Percentiles rank a stretch among this genome's conserved stretches.
Conservation (phyloP, 23 tunicate genomes). For the Ascidia mentula region DNA sequence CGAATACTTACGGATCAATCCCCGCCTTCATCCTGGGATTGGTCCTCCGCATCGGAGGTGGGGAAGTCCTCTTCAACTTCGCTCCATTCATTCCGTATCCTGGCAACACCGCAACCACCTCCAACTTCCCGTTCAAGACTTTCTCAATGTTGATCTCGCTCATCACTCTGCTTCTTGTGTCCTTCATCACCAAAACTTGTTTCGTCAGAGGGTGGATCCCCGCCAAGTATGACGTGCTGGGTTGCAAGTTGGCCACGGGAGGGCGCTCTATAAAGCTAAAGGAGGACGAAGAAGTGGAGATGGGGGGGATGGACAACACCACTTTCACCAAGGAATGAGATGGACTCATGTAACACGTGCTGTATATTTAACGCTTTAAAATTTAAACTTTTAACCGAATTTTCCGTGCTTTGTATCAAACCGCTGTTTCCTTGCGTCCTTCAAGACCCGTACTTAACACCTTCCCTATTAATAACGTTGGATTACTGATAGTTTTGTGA, state of each 20-base stretch:
- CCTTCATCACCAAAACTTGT: slow-evolving; percentile 14
- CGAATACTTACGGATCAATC: slow-evolving; percentile 84
- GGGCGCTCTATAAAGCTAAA: slow-evolving; percentile 45
- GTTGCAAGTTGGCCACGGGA: slow-evolving; percentile 62
- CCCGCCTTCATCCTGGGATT: slow-evolving; percentile 61
- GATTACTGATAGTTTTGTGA: no score
- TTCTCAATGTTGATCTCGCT: slow-evolving; percentile 59
- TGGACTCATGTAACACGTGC: no score
- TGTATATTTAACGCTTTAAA: no score
- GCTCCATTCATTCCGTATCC: slow-evolving; percentile 74
- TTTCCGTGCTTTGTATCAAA: no score
- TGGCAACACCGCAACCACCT: slow-evolving; percentile 18
- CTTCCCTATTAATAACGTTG: no score
- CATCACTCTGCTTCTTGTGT: slow-evolving; percentile 33
- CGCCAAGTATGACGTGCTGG: slow-evolving; percentile 51
- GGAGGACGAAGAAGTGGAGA: background rate
- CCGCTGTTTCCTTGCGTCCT: no score
- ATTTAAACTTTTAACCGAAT: no score
- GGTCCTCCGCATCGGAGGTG: slow-evolving; percentile 74
- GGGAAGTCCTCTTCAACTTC: slow-evolving; percentile 48
- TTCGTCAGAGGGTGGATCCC: slow-evolving; percentile 34
- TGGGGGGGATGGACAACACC: background rate
- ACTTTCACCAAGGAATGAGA: no score
- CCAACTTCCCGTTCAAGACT: slow-evolving; percentile 77
- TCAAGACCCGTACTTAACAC: no score